phyloP scores from a whole-genome alignment of 2,888 invertebrate species.

The Choristoneura rosaceana region DNA sequence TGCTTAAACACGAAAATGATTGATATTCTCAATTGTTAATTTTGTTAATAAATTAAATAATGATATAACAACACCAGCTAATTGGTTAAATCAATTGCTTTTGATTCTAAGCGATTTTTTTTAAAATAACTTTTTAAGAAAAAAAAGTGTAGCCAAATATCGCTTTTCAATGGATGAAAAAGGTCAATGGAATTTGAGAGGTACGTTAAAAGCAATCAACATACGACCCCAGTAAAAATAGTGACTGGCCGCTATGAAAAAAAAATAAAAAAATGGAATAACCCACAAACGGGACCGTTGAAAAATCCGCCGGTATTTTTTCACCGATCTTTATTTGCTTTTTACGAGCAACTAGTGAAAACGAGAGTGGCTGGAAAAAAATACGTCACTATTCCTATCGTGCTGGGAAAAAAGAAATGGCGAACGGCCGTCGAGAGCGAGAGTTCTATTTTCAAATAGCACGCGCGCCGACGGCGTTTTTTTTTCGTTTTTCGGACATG shows the following conservation, averaged over 20 bases:
- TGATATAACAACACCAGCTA: too few species aligned
- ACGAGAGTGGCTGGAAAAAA: constrained; percentile 76
- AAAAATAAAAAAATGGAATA: constrained; percentile 61
- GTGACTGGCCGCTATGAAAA: constrained; percentile 47
- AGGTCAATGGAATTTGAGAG: constrained; percentile 17
- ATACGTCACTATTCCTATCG: constrained; percentile 83
- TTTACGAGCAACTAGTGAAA: constrained; percentile 78
- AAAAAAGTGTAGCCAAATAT: background rate
- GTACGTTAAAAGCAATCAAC: constrained; percentile 17
- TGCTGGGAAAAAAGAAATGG: constrained; percentile 67
- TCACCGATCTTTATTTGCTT: constrained; percentile 79
- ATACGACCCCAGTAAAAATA: constrained; percentile 38
- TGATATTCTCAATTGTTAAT: too few species aligned
- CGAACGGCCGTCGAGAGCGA: constrained; percentile 71
- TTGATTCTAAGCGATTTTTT: background rate
- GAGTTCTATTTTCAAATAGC: constrained; percentile 79
- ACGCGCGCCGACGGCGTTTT: constrained; percentile 62
- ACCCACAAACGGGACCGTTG: constrained; percentile 68
- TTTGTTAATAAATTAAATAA: too few species aligned
- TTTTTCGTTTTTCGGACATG: constrained; percentile 61
- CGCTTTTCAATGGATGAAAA: background rate
- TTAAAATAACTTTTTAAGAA: background rate
- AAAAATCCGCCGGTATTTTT: constrained; percentile 74
- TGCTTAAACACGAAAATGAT: too few species aligned
- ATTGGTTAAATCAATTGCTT: too few species aligned